A percentile compares a stretch with the other conserved stretches of the same genome.
Conservation (phyloP, 2,113 vertebrate species). For the Tretioscincus oriximinensis region DNA sequence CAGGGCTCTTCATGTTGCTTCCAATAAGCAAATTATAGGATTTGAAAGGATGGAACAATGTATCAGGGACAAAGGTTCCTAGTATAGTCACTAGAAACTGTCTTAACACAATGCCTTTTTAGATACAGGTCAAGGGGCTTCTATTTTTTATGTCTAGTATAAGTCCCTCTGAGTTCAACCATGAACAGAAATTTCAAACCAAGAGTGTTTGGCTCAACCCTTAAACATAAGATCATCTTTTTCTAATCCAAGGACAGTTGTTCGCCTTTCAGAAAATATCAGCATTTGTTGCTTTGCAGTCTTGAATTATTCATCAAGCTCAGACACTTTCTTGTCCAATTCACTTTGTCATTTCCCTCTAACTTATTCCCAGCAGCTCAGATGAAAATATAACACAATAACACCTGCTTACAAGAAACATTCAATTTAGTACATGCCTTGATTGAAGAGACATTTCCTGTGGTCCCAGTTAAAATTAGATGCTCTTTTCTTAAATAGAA, state of each 20-base stretch:
- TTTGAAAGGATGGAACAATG: neutral
- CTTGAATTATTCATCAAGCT: slow-evolving; percentile 72
- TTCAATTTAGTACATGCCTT: slow-evolving; percentile 62
- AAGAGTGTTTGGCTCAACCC: slow-evolving; percentile 44
- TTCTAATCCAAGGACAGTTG: slow-evolving; percentile 61
- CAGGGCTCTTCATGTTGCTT: neutral
- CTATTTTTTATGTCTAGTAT: neutral
- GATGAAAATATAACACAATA: slow-evolving; percentile 66
- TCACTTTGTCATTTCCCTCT: slow-evolving; percentile 70
- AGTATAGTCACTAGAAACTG: neutral
- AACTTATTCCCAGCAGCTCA: slow-evolving; percentile 65
- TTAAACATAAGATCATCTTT: slow-evolving; percentile 60
- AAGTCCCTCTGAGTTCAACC: slow-evolving; percentile 38
- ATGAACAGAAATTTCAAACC: slow-evolving; percentile 33
- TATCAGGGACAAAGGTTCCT: neutral
- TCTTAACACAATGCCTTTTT: slow-evolving; percentile 23
- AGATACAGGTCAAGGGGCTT: slow-evolving; percentile 17
- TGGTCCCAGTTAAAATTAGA: slow-evolving; percentile 53
- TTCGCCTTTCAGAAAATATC: slow-evolving; percentile 57
- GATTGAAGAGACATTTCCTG: slow-evolving; percentile 55
- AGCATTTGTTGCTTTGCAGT: slow-evolving; percentile 62
- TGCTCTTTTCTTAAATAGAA: slow-evolving; percentile 46
- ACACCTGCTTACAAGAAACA: slow-evolving; percentile 61
- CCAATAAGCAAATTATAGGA: neutral
- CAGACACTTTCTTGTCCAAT: slow-evolving; percentile 69